Conservation (phyloP, 2,888 invertebrate genomes). For the Heliconius ethilla region DNA sequence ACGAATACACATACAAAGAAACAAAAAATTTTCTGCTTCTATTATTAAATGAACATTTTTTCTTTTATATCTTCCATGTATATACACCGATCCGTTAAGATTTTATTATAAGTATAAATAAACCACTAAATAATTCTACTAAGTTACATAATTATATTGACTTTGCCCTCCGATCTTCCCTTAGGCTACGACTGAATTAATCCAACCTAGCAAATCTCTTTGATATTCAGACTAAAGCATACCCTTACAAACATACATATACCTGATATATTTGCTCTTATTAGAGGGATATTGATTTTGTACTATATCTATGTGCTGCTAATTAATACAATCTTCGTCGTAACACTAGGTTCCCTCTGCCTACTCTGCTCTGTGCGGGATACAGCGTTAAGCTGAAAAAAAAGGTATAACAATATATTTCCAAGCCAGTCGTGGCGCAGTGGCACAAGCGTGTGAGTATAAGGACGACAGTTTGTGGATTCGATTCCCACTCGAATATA, state of each 20-base stretch:
- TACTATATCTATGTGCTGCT: not conserved
- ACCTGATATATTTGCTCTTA: not conserved
- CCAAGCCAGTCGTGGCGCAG: too few species aligned
- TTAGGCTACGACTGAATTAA: not conserved
- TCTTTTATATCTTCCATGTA: too few species aligned
- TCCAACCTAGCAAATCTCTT: constrained; percentile 4
- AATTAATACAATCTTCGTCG: not conserved
- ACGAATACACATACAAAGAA: too few species aligned
- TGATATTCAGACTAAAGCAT: constrained; percentile 1
- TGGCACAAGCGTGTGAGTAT: too few species aligned
- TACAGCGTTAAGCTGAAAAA: too few species aligned
- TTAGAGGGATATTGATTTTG: not conserved
- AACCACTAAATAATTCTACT: not conserved
- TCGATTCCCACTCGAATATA: too few species aligned
- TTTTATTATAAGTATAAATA: not conserved
- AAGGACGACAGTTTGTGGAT: too few species aligned
- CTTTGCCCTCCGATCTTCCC: not conserved
- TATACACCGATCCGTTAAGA: too few species aligned
- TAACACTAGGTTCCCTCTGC: too few species aligned
- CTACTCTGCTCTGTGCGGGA: too few species aligned
- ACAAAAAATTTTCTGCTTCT: too few species aligned
- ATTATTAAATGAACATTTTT: too few species aligned
- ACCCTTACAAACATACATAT: not conserved
- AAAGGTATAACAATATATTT: not conserved
- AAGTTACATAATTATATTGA: not conserved